These are phyloP conservation scores for Psittacus erithacus DNA, from an alignment of 2,113 vertebrate species.

Conservation along the genomic window DNA sequence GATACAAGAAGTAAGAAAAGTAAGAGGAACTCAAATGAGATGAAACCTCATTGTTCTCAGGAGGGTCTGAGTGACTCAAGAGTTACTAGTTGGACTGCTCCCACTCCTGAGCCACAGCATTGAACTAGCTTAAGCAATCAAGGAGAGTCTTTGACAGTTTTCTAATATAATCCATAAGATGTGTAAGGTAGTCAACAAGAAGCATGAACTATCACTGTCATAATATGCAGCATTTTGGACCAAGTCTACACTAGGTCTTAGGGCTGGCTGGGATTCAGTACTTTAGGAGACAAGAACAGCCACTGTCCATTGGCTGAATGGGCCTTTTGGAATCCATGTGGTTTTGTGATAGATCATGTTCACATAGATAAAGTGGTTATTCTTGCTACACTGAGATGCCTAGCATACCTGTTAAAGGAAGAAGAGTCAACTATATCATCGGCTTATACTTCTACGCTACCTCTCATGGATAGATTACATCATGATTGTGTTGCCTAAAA, in stretches of 20 bases:
- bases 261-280: not conserved
- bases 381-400: not conserved
- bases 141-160: not conserved
- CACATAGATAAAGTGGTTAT: not conserved
- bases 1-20: not conserved
- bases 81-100: not conserved
- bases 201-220: not conserved
- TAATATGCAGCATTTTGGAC: not conserved
- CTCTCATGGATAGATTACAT: not conserved
- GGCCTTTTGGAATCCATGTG: not conserved
- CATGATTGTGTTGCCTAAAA: not conserved
- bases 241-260: not conserved
- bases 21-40: not conserved
- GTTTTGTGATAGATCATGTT: fast-evolving
- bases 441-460: not conserved
- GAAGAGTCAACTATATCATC: not conserved
- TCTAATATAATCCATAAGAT: not conserved
- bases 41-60: not conserved
- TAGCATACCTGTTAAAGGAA: not conserved
- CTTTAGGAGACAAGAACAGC: not conserved
- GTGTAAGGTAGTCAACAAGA: not conserved
- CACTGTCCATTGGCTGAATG: not conserved
- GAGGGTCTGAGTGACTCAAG: not conserved
- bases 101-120: not conserved
- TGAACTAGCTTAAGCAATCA: not conserved